Percentiles rank a stretch among this genome's conserved stretches.
phyloP scores from a whole-genome alignment of 2,113 vertebrate genomes.

The Brachionichthys hirsutus region DNA sequence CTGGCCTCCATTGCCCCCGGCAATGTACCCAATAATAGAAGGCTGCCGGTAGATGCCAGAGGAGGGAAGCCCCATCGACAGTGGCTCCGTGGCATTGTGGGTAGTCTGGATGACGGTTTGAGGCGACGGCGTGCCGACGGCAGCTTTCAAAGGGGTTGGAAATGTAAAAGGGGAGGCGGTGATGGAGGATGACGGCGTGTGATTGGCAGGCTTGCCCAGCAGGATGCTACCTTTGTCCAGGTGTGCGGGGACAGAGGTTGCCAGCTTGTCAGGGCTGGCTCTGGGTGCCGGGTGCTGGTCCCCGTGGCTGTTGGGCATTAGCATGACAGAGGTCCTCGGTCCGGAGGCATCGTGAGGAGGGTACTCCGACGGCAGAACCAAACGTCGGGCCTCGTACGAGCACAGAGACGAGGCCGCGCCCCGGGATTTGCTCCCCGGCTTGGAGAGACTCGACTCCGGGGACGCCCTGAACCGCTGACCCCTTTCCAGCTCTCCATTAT shows the following conservation, averaged over 20 bases:
- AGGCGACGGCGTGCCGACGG: slow-evolving; percentile 81
- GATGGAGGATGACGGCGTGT: slow-evolving; percentile 74
- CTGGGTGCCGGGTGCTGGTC: slow-evolving; percentile 76
- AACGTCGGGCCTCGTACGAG: slow-evolving; percentile 86
- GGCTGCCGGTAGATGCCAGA: slow-evolving; percentile 87
- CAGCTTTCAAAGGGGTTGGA: slow-evolving; percentile 82
- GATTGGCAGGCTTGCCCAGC: slow-evolving; percentile 84
- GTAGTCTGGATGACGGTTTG: slow-evolving; percentile 96
- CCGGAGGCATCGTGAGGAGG: slow-evolving; percentile 81
- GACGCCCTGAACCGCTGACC: slow-evolving; percentile 77
- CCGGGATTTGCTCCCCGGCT: slow-evolving; percentile 64
- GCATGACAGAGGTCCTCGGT: slow-evolving; percentile 88
- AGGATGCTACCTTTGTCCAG: slow-evolving; percentile 82
- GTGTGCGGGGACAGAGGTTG: slow-evolving; percentile 76
- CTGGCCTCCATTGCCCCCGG: slow-evolving; percentile 72
- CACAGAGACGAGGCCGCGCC: slow-evolving; percentile 68
- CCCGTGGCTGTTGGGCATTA: slow-evolving; percentile 88
- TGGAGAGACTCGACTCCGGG: slow-evolving; percentile 61
- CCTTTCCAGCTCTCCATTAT: slow-evolving; percentile 90
- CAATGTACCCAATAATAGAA: slow-evolving; percentile 91
- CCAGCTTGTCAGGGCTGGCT: slow-evolving; percentile 78
- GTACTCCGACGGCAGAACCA: slow-evolving; percentile 87
- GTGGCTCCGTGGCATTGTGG: slow-evolving; percentile 85
- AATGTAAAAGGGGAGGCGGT: slow-evolving; percentile 79
- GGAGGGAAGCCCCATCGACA: slow-evolving; percentile 86